phyloP scores from a whole-genome alignment of 2,113 vertebrate genomes.

The Stomatorhinus ivindoensis region DNA sequence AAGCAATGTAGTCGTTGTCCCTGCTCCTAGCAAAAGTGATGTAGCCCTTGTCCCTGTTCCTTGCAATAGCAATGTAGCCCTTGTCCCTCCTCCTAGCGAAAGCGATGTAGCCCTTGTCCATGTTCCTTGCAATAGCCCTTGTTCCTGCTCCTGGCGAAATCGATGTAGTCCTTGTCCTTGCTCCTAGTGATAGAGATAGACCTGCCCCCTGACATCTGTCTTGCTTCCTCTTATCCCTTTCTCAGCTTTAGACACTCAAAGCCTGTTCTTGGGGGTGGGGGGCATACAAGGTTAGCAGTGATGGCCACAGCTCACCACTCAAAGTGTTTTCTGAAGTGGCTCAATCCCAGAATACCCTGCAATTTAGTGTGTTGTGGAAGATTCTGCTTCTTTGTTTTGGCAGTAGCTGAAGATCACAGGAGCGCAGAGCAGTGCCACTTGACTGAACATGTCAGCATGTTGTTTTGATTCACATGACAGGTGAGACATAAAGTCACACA shows the following conservation, averaged over 20 bases:
- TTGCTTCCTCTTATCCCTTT: background rate
- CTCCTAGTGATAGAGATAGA: background rate
- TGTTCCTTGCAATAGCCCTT: background rate
- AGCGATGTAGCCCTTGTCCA: background rate
- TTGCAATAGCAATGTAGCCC: background rate
- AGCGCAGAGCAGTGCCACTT: background rate
- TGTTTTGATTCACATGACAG: background rate
- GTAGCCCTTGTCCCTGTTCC: background rate
- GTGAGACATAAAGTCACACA: background rate
- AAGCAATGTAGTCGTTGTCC: background rate
- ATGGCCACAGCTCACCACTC: background rate
- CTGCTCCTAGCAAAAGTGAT: background rate
- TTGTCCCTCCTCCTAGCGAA: background rate
- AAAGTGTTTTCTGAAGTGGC: background rate
- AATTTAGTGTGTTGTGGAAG: background rate
- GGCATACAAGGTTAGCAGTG: background rate
- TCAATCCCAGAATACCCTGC: background rate
- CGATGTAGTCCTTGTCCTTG: background rate
- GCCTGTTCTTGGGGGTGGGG: background rate
- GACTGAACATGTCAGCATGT: background rate
- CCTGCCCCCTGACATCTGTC: background rate
- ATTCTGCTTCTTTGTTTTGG: background rate
- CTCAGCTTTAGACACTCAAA: background rate
- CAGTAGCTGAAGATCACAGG: background rate
- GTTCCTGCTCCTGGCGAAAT: background rate